Percentiles rank a stretch among this genome's conserved stretches.
phyloP scores from a whole-genome alignment of 2,888 invertebrate species.

The Meteorus cinctellus region DNA sequence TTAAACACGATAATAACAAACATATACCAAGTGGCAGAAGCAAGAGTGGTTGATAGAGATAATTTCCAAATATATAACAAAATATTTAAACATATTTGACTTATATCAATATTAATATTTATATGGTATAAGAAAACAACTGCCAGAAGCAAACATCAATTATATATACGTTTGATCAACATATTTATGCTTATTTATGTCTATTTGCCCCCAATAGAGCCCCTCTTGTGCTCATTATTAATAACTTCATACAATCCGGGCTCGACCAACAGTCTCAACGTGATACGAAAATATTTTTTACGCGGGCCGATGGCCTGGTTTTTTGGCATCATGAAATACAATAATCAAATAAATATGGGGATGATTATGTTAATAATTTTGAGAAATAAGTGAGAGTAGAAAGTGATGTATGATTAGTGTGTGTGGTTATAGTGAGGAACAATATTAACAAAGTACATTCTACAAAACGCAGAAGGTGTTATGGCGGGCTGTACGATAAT shows the following conservation, averaged over 20 bases:
- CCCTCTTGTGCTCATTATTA: conserved; percentile 51
- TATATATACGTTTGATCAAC: background rate
- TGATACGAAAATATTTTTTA: conserved; percentile 48
- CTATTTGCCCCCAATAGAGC: conserved; percentile 46
- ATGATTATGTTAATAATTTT: background rate
- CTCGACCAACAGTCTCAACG: conserved; percentile 53
- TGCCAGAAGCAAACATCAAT: conserved; percentile 42
- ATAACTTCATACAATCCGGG: conserved; percentile 51
- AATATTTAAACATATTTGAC: background rate
- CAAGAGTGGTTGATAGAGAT: conserved; percentile 8
- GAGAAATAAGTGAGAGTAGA: background rate
- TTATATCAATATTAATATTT: conserved; percentile 10
- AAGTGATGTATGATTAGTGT: background rate
- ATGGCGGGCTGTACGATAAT: background rate
- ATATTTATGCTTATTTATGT: conserved; percentile 13
- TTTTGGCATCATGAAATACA: conserved; percentile 27
- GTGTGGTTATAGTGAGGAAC: background rate
- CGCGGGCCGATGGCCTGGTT: conserved; percentile 50
- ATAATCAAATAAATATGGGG: background rate
- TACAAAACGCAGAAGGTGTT: background rate
- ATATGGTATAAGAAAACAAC: conserved; percentile 30
- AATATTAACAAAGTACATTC: background rate
- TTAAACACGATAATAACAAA: background rate
- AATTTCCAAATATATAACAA: background rate
- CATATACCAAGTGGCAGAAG: conserved; percentile 1